Conservation (phyloP, 2,797 vertebrate species). For the Luscinia luscinia region DNA sequence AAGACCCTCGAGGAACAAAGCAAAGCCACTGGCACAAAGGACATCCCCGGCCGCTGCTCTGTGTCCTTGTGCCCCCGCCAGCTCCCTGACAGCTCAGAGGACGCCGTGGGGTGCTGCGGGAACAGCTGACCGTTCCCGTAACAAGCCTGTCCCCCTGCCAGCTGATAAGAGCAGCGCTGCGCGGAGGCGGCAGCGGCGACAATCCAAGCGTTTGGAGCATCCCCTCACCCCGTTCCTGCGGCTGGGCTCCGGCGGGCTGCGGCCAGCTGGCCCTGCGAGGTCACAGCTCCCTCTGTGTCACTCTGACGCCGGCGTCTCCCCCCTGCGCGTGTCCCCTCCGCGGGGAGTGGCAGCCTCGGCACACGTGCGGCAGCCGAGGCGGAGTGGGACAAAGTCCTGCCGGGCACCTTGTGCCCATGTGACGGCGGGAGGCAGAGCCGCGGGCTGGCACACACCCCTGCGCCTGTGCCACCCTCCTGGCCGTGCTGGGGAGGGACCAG, state of each 20-base stretch:
- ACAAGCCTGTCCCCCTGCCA: fast-evolving
- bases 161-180: not conserved
- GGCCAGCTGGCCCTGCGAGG: not conserved
- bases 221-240: not conserved
- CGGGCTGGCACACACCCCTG: not conserved
- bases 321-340: not conserved
- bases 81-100: not conserved
- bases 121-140: not conserved
- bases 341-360: not conserved
- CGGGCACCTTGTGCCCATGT: not conserved
- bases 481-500: not conserved
- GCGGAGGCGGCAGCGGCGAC: fast-evolving
- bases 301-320: not conserved
- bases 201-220: not conserved
- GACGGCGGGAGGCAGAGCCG: not conserved
- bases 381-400: slow-evolving; percentile 15
- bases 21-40: not conserved
- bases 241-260: fast-evolving
- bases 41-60: not conserved
- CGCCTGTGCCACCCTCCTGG: not conserved
- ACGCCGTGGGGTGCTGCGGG: fast-evolving
- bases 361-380: not conserved
- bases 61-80: not conserved
- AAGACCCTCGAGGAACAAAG: slow-evolving; percentile 27
- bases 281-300: not conserved